These are phyloP conservation scores for Coracopsis vasa DNA, from an alignment of 2,113 vertebrate genomes.

Conservation along the genomic window DNA sequence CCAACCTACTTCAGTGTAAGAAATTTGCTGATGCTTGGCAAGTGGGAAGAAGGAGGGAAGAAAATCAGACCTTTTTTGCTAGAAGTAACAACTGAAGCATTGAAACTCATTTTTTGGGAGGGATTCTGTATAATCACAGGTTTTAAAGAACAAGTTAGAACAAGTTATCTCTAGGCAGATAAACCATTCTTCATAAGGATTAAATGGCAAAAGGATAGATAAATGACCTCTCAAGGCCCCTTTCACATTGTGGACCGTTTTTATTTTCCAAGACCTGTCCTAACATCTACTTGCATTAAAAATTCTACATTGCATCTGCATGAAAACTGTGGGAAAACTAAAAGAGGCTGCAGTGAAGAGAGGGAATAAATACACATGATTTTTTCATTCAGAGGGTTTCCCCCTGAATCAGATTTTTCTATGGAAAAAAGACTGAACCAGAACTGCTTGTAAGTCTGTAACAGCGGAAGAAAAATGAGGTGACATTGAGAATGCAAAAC, in stretches of 20 bases:
- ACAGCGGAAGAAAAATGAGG: background rate
- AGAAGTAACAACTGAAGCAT: background rate
- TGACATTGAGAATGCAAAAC: background rate
- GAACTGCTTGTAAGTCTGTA: background rate
- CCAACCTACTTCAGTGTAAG: background rate
- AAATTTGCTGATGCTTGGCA: background rate
- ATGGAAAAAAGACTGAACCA: background rate
- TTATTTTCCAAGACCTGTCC: background rate
- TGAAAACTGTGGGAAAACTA: background rate
- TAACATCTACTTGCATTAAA: background rate
- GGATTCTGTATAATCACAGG: background rate
- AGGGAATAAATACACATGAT: background rate
- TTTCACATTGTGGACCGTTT: background rate
- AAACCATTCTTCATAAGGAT: background rate
- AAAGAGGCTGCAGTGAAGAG: background rate
- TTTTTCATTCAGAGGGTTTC: background rate
- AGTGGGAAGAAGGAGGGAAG: background rate
- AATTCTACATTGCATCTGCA: background rate
- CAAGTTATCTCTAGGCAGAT: background rate
- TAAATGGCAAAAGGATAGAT: background rate
- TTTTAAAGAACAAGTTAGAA: slow-evolving; percentile 3
- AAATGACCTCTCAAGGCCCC: background rate
- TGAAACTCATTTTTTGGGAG: background rate
- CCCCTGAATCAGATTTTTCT: background rate
- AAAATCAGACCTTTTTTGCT: background rate